phyloP scores from a whole-genome alignment of 2,888 invertebrate genomes.

The Dastarcus helophoroides region DNA sequence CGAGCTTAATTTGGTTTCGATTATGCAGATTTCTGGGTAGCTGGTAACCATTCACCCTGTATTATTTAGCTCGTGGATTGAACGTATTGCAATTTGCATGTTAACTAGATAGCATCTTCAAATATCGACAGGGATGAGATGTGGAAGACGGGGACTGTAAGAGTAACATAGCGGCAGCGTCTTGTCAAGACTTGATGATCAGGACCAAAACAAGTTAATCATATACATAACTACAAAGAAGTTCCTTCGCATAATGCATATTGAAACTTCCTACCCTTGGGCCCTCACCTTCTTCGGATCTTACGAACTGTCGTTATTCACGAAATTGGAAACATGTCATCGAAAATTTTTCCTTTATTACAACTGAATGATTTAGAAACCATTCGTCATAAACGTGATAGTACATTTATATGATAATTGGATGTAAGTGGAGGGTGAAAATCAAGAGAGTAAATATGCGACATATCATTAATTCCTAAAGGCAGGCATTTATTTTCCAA shows the following conservation, averaged over 20 bases:
- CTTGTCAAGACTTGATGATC: constrained; percentile 19
- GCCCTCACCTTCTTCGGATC: too few relatives aligned
- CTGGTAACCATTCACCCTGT: too few relatives aligned
- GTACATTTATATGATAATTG: too few relatives aligned
- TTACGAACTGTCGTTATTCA: too few relatives aligned
- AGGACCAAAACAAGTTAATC: constrained; percentile 24
- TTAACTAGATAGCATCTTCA: constrained; percentile 38
- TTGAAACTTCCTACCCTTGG: too few relatives aligned
- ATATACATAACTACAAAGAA: constrained; percentile 22
- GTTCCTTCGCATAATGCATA: constrained; percentile 21
- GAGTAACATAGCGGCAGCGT: constrained; percentile 17
- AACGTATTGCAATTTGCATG: constrained; percentile 36
- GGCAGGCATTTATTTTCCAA: constrained; percentile 12
- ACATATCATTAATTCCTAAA: constrained; percentile 15
- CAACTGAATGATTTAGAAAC: too few relatives aligned
- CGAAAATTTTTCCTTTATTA: too few relatives aligned
- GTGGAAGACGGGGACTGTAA: constrained; percentile 13
- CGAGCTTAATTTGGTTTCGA: neutral
- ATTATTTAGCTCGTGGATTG: too few relatives aligned
- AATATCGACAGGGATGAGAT: constrained; percentile 32
- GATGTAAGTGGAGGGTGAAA: too few relatives aligned
- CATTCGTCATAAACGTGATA: too few relatives aligned
- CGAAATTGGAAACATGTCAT: too few relatives aligned
- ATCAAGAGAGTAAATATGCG: constrained; percentile 19
- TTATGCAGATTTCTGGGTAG: neutral